Evolutionary conservation across 2,113 vertebrate genomes (phyloP).

Genomic region (Siniperca chuatsi): DNA sequence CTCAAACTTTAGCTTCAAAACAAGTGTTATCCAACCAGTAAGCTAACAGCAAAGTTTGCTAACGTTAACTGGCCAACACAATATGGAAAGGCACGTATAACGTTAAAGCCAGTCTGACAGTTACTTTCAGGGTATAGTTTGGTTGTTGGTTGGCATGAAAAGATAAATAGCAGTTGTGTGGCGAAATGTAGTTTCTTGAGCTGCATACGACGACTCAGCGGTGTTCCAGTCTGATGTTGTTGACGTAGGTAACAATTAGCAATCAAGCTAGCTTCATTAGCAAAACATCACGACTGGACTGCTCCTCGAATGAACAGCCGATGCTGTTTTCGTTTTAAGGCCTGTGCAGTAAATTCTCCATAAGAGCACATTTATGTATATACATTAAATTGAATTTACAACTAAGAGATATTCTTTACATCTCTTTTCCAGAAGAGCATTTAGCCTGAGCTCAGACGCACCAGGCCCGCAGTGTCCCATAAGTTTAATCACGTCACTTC

Average conservation of each 20-base stretch:
- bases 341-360: neutral
- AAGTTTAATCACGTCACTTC: conserved; percentile 64
- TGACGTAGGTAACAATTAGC: conserved; percentile 76
- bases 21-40: conserved; percentile 24
- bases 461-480: conserved; percentile 44
- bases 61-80: neutral
- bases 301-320: neutral
- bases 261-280: conserved; percentile 32
- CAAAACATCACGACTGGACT: conserved; percentile 36
- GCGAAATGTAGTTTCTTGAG: neutral
- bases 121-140: neutral
- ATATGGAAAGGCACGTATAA: neutral
- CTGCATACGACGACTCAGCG: neutral
- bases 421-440: accelerated
- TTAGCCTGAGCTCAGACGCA: neutral
- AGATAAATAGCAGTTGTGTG: accelerated
- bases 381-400: neutral
- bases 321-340: neutral
- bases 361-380: accelerated
- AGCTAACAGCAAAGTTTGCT: conserved; percentile 41
- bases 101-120: neutral
- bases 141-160: accelerated
- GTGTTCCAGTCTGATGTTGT: neutral
- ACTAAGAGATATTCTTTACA: accelerated
- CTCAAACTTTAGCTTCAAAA: conserved; percentile 37